Conservation (phyloP, 2,113 vertebrate genomes). For the Scartelaos histophorus region DNA sequence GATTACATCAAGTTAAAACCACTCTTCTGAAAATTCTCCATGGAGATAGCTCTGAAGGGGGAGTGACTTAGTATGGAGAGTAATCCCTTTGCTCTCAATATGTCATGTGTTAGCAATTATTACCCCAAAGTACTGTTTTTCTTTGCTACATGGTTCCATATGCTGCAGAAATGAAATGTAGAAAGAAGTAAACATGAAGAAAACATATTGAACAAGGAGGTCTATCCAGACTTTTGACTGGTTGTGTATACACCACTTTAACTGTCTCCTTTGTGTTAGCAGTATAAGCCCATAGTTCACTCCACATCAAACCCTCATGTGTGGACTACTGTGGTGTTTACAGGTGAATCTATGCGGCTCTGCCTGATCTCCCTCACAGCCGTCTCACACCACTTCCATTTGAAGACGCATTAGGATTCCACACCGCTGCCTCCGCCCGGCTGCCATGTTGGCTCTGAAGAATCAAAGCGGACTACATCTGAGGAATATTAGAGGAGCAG, state of each 20-base stretch:
- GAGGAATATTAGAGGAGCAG: slow-evolving; percentile 75
- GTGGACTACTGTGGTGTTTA: slow-evolving; percentile 41
- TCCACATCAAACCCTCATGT: slow-evolving; percentile 1
- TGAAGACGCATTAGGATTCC: slow-evolving; percentile 70
- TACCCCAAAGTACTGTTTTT: too few species aligned
- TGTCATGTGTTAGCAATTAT: too few species aligned
- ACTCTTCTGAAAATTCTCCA: too few species aligned
- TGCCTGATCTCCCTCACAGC: slow-evolving; percentile 60
- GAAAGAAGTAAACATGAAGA: too few species aligned
- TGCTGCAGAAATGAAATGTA: too few species aligned
- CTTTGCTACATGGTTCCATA: too few species aligned
- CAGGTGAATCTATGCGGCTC: slow-evolving; percentile 53
- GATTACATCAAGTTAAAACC: too few species aligned
- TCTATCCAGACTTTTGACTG: slow-evolving; percentile 11
- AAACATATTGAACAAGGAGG: too few species aligned
- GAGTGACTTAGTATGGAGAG: too few species aligned
- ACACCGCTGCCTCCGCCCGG: slow-evolving; percentile 52
- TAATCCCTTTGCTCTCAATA: too few species aligned
- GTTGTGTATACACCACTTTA: slow-evolving; percentile 10
- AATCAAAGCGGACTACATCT: slow-evolving; percentile 79
- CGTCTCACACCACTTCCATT: slow-evolving; percentile 48
- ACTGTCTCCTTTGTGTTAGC: slow-evolving; percentile 35
- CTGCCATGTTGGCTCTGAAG: slow-evolving; percentile 74
- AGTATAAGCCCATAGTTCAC: slow-evolving; percentile 12
- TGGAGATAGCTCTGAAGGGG: too few species aligned